Percentiles rank a stretch among this genome's conserved stretches.
These are phyloP conservation scores for Eulithis testata DNA, from an alignment of 2,888 invertebrate genomes.

Conservation along the genomic window DNA sequence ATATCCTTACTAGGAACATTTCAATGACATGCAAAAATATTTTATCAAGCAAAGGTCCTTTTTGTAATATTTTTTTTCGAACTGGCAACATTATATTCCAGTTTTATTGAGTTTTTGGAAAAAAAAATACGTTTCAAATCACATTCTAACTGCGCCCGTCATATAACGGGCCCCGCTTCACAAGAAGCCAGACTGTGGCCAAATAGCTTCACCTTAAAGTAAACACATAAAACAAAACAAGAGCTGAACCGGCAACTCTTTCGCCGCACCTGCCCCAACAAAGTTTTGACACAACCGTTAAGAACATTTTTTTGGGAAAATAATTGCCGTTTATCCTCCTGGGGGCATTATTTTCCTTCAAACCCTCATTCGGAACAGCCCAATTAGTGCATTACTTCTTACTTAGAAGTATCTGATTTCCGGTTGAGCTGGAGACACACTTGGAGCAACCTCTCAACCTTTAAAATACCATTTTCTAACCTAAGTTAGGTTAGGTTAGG, in stretches of 20 bases:
- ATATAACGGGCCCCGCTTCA: not conserved
- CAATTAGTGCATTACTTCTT: slow-evolving; percentile 76
- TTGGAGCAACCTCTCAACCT: slow-evolving; percentile 22
- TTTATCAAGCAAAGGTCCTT: too few species aligned
- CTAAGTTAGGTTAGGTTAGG: too few species aligned
- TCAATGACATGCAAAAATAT: not conserved
- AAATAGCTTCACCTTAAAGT: slow-evolving; percentile 27
- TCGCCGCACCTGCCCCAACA: slow-evolving; percentile 71
- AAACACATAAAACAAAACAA: slow-evolving; percentile 47
- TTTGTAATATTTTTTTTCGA: too few species aligned
- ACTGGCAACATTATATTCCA: too few species aligned
- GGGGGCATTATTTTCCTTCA: slow-evolving; percentile 73
- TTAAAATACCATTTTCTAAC: not conserved
- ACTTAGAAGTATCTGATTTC: slow-evolving; percentile 55
- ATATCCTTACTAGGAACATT: slow-evolving; percentile 21
- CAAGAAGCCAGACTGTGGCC: not conserved
- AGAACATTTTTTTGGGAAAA: slow-evolving; percentile 71
- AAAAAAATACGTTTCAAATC: not conserved
- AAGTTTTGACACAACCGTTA: slow-evolving; percentile 74
- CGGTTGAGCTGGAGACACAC: slow-evolving; percentile 45
- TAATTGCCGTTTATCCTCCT: slow-evolving; percentile 76
- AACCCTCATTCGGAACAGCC: slow-evolving; percentile 73
- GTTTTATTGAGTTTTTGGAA: too few species aligned
- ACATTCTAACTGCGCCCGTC: not conserved
- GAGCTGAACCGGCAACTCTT: slow-evolving; percentile 56